These are phyloP conservation scores for Leptinotarsa rubiginosa DNA, from an alignment of 2,888 invertebrate genomes.

Conservation along the genomic window DNA sequence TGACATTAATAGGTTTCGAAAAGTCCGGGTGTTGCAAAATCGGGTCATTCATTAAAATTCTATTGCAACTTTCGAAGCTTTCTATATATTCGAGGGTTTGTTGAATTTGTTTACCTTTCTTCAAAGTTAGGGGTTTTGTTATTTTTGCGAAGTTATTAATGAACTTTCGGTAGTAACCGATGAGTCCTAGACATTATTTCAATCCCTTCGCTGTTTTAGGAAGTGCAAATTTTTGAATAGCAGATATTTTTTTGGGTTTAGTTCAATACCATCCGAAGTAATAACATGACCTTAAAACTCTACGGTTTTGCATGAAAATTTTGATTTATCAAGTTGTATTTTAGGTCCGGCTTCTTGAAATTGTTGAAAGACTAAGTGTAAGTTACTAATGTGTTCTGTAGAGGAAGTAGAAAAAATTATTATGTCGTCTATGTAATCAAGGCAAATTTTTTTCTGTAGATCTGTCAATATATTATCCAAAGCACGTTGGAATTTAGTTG, in stretches of 20 bases:
- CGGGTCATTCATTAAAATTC: not conserved
- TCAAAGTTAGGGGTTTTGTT: slow-evolving; percentile 31
- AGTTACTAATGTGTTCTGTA: not conserved
- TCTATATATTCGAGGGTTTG: slow-evolving; percentile 20
- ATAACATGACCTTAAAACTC: slow-evolving; percentile 31
- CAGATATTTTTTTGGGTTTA: slow-evolving; percentile 37
- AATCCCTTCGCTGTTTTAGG: too few species aligned
- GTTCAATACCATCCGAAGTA: slow-evolving; percentile 34
- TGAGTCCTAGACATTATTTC: too few species aligned
- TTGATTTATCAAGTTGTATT: slow-evolving; percentile 15
- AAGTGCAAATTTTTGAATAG: slow-evolving; percentile 21
- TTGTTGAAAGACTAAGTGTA: slow-evolving; percentile 3
- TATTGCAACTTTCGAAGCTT: slow-evolving; percentile 14
- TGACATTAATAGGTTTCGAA: slow-evolving; percentile 14
- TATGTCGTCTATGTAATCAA: slow-evolving; percentile 14
- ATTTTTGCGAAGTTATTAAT: slow-evolving; percentile 43
- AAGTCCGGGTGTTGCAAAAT: slow-evolving; percentile 20
- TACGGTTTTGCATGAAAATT: slow-evolving; percentile 21
- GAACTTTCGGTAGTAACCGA: slow-evolving; percentile 43
- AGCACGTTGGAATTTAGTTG: too few species aligned
- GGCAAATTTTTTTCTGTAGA: slow-evolving; percentile 51
- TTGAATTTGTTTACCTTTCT: slow-evolving; percentile 11
- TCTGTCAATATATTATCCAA: too few species aligned
- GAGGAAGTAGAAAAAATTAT: slow-evolving; percentile 6
- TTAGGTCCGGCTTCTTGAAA: not conserved